Percentiles rank a stretch among this genome's conserved stretches.
These are phyloP conservation scores for Syncerus caffer DNA, from an alignment of 2,797 vertebrate species.

Conservation along the genomic window DNA sequence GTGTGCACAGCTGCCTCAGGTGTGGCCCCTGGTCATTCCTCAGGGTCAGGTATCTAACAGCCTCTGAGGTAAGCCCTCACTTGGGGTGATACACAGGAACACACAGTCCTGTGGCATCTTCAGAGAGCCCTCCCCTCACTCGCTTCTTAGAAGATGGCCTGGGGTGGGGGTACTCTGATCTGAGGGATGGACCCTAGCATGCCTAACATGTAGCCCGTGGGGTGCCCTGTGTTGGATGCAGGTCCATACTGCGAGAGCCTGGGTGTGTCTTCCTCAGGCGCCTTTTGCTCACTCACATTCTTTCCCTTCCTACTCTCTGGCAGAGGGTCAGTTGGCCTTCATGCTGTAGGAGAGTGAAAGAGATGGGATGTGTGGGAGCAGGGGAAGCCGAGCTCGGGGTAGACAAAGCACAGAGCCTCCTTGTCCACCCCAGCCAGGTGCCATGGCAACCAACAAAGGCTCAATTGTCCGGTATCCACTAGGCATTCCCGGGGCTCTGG, in stretches of 20 bases:
- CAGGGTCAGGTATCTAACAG: background rate
- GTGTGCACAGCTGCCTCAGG: background rate
- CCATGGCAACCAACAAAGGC: slow-evolving; percentile 74
- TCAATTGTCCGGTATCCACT: slow-evolving; percentile 35
- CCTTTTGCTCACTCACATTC: slow-evolving; percentile 1
- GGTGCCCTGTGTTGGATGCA: background rate
- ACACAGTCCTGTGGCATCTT: background rate
- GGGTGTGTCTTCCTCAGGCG: background rate
- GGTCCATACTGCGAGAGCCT: background rate
- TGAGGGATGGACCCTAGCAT: background rate
- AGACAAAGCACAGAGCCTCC: slow-evolving; percentile 65
- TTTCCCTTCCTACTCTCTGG: slow-evolving; percentile 43
- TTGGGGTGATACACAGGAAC: background rate
- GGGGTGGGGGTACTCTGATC: background rate
- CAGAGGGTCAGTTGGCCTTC: background rate
- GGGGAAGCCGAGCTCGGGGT: background rate
- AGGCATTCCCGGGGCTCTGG: slow-evolving; percentile 19
- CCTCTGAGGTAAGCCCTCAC: background rate
- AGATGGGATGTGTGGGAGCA: slow-evolving; percentile 27
- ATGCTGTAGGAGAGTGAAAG: slow-evolving; percentile 18
- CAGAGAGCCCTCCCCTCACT: background rate
- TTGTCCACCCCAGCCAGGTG: slow-evolving; percentile 60
- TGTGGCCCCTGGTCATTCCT: background rate
- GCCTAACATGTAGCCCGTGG: background rate
- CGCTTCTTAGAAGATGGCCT: background rate